Percentiles rank a stretch among this genome's conserved stretches.
phyloP scores from a whole-genome alignment of 2,113 vertebrate genomes.

The Rhinoptilus africanus region DNA sequence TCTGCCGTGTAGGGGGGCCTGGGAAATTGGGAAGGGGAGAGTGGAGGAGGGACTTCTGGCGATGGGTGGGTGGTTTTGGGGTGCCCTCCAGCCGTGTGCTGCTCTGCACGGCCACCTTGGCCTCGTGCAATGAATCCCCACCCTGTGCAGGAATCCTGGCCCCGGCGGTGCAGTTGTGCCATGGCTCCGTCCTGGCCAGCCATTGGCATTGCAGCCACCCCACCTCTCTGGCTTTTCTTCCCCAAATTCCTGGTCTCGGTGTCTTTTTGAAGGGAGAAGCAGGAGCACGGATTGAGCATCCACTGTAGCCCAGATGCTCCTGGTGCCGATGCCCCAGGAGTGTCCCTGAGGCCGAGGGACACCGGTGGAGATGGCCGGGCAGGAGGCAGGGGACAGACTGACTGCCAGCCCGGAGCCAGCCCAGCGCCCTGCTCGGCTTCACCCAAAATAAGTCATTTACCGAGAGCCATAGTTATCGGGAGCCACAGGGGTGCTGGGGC shows the following conservation, averaged over 20 bases:
- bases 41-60: not conserved
- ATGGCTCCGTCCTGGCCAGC: not conserved
- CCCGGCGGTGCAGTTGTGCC: fast-evolving
- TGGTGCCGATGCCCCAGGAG: fast-evolving
- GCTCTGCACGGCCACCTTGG: fast-evolving
- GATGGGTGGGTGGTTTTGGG: not conserved
- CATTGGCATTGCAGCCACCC: fast-evolving
- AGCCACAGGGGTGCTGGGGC: not conserved
- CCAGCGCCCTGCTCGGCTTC: not conserved
- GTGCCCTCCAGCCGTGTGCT: not conserved
- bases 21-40: conserved; percentile 46
- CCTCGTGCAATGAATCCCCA: fast-evolving
- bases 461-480: not conserved
- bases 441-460: not conserved
- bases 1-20: conserved; percentile 20
- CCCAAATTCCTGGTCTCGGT: not conserved
- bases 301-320: fast-evolving
- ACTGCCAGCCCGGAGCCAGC: not conserved
- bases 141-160: not conserved
- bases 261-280: not conserved
- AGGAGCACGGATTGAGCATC: not conserved
- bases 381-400: not conserved
- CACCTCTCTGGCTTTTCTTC: not conserved
- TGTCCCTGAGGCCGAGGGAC: not conserved
- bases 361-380: fast-evolving